These are phyloP conservation scores for Oryzias javanicus DNA, from an alignment of 2,113 vertebrate species.

Conservation along the genomic window DNA sequence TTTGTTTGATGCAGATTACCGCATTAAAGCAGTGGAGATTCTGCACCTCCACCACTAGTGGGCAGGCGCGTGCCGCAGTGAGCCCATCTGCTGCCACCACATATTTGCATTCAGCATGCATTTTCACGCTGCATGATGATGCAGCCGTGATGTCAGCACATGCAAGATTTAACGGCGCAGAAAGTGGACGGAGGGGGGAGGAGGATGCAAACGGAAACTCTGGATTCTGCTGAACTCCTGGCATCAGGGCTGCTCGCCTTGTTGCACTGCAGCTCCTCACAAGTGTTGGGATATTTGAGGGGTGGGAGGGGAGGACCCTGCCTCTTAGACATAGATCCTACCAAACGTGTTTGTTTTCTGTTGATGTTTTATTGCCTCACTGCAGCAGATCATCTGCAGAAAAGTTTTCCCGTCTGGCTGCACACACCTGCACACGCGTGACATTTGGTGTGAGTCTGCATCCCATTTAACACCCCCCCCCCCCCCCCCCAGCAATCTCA, in stretches of 20 bases:
- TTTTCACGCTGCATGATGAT: constrained; percentile 27
- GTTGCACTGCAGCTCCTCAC: no score
- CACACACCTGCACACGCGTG: not conserved
- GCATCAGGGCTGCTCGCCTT: no score
- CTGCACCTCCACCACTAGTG: constrained; percentile 28
- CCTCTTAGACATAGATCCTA: no score
- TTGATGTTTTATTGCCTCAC: no score
- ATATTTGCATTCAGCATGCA: constrained; percentile 40
- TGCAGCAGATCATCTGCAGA: no score
- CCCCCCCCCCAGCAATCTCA: constrained; percentile 44
- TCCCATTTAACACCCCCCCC: not conserved
- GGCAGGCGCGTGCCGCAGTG: constrained; percentile 8
- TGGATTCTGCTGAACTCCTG: no score
- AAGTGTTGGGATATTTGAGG: no score
- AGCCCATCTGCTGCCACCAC: not conserved
- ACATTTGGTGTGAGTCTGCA: not conserved
- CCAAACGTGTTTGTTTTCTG: no score
- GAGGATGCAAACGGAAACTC: no score
- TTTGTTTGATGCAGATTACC: not conserved
- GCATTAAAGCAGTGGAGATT: not conserved
- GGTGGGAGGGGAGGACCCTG: no score
- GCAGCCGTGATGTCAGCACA: constrained; percentile 31
- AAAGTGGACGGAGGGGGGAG: no score
- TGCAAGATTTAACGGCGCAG: constrained; percentile 28
- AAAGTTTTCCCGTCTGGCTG: no score